These are phyloP conservation scores for Oreotrochilus melanogaster DNA, from an alignment of 2,113 vertebrate species.

Conservation along the genomic window DNA sequence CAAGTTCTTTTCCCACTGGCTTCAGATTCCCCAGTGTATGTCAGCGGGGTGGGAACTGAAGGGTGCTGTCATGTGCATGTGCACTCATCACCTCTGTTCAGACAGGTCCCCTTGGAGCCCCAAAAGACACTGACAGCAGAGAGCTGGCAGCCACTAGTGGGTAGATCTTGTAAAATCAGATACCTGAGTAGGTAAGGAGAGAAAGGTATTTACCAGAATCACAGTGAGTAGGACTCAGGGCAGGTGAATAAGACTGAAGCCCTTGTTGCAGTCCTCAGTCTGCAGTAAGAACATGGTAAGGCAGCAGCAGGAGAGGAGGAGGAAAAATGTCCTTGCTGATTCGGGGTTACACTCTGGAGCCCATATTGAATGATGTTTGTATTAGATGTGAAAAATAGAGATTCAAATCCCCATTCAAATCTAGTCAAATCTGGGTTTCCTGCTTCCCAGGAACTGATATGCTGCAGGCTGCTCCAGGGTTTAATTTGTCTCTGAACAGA, in stretches of 20 bases:
- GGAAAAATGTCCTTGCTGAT: neutral
- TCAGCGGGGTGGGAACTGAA: neutral
- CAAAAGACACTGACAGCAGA: fast-evolving
- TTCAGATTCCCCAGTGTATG: fast-evolving
- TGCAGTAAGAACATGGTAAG: neutral
- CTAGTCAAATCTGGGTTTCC: neutral
- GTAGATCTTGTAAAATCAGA: no score
- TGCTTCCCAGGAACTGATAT: neutral
- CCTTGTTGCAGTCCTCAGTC: fast-evolving
- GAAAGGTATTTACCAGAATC: no score
- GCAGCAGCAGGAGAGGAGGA: neutral
- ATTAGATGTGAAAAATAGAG: neutral
- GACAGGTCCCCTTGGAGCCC: neutral
- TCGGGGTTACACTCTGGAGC: neutral
- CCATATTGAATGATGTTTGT: neutral
- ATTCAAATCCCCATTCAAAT: neutral
- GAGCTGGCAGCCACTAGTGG: neutral
- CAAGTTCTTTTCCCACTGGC: neutral
- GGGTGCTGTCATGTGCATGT: no score
- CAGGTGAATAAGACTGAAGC: neutral
- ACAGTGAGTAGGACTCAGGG: no score
- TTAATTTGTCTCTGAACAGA: neutral
- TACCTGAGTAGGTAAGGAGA: no score
- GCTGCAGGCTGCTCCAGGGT: neutral
- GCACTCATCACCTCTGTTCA: no score